phyloP scores from a whole-genome alignment of 23 tunicate species.

The Styela plicata region DNA sequence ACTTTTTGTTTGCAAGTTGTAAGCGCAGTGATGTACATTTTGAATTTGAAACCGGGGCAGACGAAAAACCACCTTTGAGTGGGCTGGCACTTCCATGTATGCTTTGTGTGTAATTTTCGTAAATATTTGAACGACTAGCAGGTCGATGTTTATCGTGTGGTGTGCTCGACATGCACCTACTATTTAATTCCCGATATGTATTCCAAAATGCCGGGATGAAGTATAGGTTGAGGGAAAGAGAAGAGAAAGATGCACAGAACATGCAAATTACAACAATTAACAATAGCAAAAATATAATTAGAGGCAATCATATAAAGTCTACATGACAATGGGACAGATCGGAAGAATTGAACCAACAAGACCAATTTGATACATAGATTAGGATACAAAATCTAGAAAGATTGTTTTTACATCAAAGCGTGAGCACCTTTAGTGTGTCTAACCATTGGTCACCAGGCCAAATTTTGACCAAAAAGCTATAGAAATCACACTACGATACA shows the following conservation, averaged over 20 bases:
- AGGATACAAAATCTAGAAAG: too few relatives aligned
- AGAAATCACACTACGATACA: too few relatives aligned
- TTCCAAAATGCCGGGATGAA: not conserved
- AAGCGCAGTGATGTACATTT: not conserved
- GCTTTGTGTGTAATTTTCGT: not conserved
- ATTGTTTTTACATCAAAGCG: too few relatives aligned
- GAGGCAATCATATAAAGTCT: not conserved
- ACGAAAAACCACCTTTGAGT: not conserved
- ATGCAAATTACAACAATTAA: not conserved
- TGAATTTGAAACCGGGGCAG: not conserved
- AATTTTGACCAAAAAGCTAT: too few relatives aligned
- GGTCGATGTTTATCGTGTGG: slow-evolving; percentile 1
- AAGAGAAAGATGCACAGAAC: too few relatives aligned
- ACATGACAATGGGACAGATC: too few relatives aligned
- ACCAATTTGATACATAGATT: too few relatives aligned
- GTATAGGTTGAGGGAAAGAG: too few relatives aligned
- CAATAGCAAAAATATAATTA: not conserved
- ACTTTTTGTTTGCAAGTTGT: slow-evolving; percentile 9
- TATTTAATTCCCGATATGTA: not conserved
- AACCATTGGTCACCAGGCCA: too few relatives aligned
- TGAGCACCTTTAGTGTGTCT: too few relatives aligned
- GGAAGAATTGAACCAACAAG: too few relatives aligned
- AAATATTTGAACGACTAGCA: not conserved
- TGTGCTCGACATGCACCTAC: slow-evolving; percentile 1
- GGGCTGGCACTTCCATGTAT: not conserved